Base-by-base conservation (phyloP, 2,888 invertebrate genomes). In the Drosophila anomelani region DNA sequence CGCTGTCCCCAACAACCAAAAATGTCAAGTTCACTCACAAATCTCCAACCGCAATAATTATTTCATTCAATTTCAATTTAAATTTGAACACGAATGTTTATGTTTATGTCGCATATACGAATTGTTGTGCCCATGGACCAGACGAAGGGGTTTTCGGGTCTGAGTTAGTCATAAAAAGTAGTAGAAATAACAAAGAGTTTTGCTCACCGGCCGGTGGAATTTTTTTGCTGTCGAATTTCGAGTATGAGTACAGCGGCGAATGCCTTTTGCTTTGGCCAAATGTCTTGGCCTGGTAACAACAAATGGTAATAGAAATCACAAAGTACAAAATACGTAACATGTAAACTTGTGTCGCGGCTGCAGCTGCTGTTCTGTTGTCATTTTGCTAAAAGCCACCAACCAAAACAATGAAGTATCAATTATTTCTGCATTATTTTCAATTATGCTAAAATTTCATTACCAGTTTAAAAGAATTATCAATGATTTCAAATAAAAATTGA, bases 51-150 rank as follows among this genome's bases (percentile, higher is more conserved):
- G 70, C 68, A 60, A 84, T 81, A 86, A 85, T 86, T 85, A 86
- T 86, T 84, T 85, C 82, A 87, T 82, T 79, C 89, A 77, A 79
- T 74, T 81, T 88, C 72, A 74, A 80, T 77, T 85, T 73, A n/a
- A 49, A 46, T 66, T 23, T 53, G 80, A 82, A 80, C 86, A 80
- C 67, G 72, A 85, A 83, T 87, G 72, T 82, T 82, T 81, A 79
- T 80, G 63, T 68, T 71, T 53, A 53, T 75, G 43, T 66, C 39
- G 62, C 57, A 46, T 53, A 63, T 23, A 34, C 51, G 68, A 58
- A 57, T 44, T 39, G 51, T 36, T 76, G 13, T 60, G 34, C 43
- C 41, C 32, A 10, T 32, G 32, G 32, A 10, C 32, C 10, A 3
- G 34, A 3, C 20, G 44, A 20, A 20, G 20, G 58, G 61, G 60